These are phyloP conservation scores for Podilymbus podiceps DNA, from an alignment of 2,113 vertebrate species.

Conservation along the genomic window DNA sequence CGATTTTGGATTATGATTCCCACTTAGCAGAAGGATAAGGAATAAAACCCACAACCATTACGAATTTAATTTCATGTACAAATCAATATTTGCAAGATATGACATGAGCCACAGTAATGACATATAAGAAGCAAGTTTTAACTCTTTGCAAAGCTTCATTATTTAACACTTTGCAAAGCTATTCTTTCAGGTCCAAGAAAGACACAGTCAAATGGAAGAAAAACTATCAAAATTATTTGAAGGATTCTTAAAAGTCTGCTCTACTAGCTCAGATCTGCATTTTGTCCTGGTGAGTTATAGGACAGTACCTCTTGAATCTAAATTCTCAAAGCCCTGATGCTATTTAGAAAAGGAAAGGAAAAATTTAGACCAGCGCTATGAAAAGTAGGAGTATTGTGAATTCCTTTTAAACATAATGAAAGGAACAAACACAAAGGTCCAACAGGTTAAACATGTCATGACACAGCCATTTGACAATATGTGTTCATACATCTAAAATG, in stretches of 20 bases:
- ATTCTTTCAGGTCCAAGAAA: neutral
- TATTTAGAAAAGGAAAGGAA: neutral
- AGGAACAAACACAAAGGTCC: neutral
- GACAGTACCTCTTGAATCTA: neutral
- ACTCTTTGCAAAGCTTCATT: neutral
- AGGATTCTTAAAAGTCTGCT: neutral
- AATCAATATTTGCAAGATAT: constrained; percentile 26
- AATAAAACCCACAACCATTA: neutral
- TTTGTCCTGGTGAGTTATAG: neutral
- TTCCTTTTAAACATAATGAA: neutral
- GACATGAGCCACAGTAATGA: neutral
- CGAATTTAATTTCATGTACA: neutral
- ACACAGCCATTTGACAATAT: neutral
- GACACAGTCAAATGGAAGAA: neutral
- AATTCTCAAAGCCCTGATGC: neutral
- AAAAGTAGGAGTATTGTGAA: neutral
- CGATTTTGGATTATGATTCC: constrained; percentile 43
- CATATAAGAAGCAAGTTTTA: neutral
- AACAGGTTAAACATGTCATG: neutral
- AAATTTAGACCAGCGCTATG: neutral
- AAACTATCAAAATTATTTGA: neutral
- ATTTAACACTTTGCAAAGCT: neutral
- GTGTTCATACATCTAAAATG: neutral
- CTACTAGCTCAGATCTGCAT: neutral
- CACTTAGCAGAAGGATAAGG: constrained; percentile 22